These are phyloP conservation scores for Orycteropus afer DNA, from an alignment of 2,113 vertebrate genomes.

Conservation along the genomic window DNA sequence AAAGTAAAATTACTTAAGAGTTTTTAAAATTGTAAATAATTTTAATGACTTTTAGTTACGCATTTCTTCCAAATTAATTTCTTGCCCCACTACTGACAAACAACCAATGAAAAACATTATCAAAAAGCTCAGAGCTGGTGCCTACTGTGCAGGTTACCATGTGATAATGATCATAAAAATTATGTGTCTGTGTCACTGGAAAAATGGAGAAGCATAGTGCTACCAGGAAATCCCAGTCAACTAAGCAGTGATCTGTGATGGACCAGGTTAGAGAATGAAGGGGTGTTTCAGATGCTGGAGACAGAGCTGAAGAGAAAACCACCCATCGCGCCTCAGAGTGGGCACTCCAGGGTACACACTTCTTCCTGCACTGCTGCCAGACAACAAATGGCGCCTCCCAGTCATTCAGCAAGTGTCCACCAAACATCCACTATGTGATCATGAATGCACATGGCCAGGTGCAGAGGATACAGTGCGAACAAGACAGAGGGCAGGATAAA, in stretches of 20 bases:
- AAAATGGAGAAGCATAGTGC: neutral
- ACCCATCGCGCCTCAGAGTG: neutral
- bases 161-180: neutral
- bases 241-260: neutral
- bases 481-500: neutral
- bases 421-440: neutral
- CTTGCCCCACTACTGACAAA: neutral
- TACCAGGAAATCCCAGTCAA: neutral
- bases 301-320: neutral
- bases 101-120: neutral
- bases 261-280: neutral
- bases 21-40: neutral
- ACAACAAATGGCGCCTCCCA: neutral
- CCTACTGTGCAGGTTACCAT: neutral
- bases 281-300: neutral
- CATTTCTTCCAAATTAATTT: neutral
- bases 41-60: neutral
- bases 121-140: neutral
- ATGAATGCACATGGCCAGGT: neutral
- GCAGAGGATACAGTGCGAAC: neutral
- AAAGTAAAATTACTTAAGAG: slow-evolving; percentile 29
- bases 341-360: neutral
- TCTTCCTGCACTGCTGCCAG: neutral
- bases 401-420: neutral
- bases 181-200: neutral